These are phyloP conservation scores for Ceyx melanurus DNA, from an alignment of 2,113 vertebrate genomes.

Conservation along the genomic window DNA sequence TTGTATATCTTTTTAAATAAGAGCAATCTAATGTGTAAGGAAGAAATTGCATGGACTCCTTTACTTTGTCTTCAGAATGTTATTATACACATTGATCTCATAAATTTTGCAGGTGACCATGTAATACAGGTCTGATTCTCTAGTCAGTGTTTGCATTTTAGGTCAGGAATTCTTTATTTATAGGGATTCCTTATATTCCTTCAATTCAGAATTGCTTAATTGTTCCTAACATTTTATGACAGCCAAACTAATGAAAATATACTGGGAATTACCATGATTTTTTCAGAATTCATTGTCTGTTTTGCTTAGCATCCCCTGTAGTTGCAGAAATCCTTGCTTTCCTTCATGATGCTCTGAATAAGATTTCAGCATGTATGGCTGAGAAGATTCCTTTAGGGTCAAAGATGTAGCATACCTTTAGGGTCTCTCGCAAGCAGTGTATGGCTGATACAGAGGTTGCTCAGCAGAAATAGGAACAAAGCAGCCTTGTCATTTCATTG, in stretches of 20 bases:
- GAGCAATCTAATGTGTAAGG: not conserved
- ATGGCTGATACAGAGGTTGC: not conserved
- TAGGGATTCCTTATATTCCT: not conserved
- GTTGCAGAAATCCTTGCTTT: not conserved
- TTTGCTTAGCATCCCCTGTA: not conserved
- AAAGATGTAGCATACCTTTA: not conserved
- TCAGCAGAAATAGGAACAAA: not conserved
- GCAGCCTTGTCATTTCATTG: not conserved
- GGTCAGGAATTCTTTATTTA: not conserved
- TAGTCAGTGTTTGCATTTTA: not conserved
- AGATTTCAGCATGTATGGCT: not conserved
- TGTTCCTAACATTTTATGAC: not conserved
- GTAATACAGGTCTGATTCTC: not conserved
- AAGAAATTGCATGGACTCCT: not conserved
- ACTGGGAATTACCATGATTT: not conserved
- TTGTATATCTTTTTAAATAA: not conserved
- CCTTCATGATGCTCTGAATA: not conserved
- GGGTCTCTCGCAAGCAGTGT: not conserved
- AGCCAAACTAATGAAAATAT: not conserved
- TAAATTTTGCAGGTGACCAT: not conserved
- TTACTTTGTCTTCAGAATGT: not conserved
- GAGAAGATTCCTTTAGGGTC: no score
- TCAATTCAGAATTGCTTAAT: not conserved
- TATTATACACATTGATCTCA: not conserved
- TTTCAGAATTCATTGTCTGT: not conserved